Evolutionary conservation across 2,113 vertebrate genomes (phyloP).

Genomic region (Tragelaphus strepsiceros): DNA sequence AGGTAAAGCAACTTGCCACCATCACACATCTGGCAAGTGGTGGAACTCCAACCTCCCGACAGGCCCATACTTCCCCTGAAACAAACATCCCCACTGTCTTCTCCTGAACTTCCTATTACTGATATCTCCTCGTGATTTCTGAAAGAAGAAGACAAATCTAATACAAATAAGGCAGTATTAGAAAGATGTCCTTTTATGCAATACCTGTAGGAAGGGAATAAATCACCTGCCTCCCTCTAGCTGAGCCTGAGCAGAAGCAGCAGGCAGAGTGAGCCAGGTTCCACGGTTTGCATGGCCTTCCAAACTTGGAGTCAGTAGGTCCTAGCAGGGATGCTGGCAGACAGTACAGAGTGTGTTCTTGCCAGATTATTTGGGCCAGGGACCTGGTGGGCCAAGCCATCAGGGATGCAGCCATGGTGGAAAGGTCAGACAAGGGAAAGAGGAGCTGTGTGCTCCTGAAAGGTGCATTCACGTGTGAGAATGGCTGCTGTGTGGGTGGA

Average conservation of each 20-base stretch:
- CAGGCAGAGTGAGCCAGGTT: conserved; percentile 45
- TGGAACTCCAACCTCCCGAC: background rate
- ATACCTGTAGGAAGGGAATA: conserved; percentile 44
- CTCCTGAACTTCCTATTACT: background rate
- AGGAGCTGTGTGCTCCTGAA: background rate
- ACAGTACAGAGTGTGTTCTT: background rate
- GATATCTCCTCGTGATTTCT: background rate
- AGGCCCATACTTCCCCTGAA: background rate
- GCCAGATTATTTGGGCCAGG: conserved; percentile 21
- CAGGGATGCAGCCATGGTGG: background rate
- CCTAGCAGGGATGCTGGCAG: conserved; percentile 45
- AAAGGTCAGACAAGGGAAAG: conserved; percentile 43
- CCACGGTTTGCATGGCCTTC: background rate
- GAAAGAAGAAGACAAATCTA: background rate
- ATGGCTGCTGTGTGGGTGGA: background rate
- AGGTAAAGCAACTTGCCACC: background rate
- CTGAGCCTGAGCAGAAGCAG: conserved; percentile 6
- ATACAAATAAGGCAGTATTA: background rate
- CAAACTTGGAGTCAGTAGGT: background rate
- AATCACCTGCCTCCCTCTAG: background rate
- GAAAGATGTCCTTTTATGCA: conserved; percentile 13
- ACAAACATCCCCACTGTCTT: background rate
- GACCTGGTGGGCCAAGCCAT: conserved; percentile 6
- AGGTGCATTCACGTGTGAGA: background rate
- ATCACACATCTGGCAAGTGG: background rate